phyloP scores from a whole-genome alignment of 2,797 vertebrate genomes.

The Cyclura pinguis region DNA sequence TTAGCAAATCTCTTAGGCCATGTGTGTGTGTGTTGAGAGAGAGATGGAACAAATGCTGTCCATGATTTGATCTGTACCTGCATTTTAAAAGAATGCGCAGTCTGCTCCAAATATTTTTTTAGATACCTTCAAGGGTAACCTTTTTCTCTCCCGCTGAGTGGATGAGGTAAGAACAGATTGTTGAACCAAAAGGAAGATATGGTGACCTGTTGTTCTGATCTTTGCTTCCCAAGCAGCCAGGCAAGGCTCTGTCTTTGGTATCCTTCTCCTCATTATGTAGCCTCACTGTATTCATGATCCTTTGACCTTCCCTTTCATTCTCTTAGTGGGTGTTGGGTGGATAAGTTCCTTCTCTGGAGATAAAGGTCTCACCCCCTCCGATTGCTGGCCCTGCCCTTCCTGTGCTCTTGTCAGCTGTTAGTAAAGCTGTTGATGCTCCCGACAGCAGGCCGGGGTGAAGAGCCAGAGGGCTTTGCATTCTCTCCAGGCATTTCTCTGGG shows the following conservation, averaged over 20 bases:
- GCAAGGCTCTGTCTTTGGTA: background rate
- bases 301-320: background rate
- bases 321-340: background rate
- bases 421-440: conserved; percentile 60
- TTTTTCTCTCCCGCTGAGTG: background rate
- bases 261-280: background rate
- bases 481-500: conserved; percentile 56
- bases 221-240: background rate
- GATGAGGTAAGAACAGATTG: background rate
- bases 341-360: background rate
- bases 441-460: conserved; percentile 10
- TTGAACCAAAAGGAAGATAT: background rate
- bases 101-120: background rate
- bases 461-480: conserved; percentile 62
- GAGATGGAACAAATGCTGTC: background rate
- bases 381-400: conserved; percentile 59
- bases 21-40: background rate
- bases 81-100: background rate
- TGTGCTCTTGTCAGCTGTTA: conserved; percentile 59
- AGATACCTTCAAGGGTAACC: no score
- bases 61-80: background rate
- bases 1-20: background rate
- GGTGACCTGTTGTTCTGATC: background rate
- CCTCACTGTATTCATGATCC: background rate
- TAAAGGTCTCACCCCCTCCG: conserved; percentile 29